These are phyloP conservation scores for Diglossa brunneiventris DNA, from an alignment of 2,113 vertebrate genomes.

Conservation along the genomic window DNA sequence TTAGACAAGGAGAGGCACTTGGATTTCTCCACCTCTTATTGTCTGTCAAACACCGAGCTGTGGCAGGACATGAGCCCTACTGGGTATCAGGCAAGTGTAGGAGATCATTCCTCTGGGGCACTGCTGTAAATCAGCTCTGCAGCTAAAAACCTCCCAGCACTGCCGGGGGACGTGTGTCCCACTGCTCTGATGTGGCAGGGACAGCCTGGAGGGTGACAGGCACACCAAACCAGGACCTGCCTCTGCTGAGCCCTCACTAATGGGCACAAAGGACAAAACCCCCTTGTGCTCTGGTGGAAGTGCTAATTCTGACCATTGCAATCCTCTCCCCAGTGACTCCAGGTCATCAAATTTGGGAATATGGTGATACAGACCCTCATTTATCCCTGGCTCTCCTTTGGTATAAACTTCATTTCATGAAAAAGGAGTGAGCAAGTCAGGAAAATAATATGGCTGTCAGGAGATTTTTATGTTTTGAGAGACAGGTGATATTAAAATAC, in stretches of 20 bases:
- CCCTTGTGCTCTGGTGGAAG: rapidly evolving
- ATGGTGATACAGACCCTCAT: neutral
- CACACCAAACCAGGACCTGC: neutral
- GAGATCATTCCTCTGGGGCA: rapidly evolving
- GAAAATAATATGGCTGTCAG: neutral
- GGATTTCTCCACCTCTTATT: neutral
- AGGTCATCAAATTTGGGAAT: neutral
- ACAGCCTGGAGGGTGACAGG: neutral
- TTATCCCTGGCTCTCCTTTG: neutral
- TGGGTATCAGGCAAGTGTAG: rapidly evolving
- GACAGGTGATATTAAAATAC: neutral
- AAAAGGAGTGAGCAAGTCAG: neutral
- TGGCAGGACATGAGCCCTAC: rapidly evolving
- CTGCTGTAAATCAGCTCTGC: neutral
- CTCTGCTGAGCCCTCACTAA: rapidly evolving
- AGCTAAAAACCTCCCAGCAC: rapidly evolving
- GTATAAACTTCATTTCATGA: neutral
- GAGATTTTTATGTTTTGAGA: neutral
- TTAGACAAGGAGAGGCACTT: neutral
- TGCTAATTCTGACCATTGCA: neutral
- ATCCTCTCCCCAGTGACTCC: neutral
- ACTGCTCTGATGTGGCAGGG: neutral
- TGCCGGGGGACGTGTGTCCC: neutral
- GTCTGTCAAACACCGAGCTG: neutral
- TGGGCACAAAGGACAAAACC: neutral